phyloP scores from a whole-genome alignment of 1,140 invertebrate species.

The Dreissena polymorpha region DNA sequence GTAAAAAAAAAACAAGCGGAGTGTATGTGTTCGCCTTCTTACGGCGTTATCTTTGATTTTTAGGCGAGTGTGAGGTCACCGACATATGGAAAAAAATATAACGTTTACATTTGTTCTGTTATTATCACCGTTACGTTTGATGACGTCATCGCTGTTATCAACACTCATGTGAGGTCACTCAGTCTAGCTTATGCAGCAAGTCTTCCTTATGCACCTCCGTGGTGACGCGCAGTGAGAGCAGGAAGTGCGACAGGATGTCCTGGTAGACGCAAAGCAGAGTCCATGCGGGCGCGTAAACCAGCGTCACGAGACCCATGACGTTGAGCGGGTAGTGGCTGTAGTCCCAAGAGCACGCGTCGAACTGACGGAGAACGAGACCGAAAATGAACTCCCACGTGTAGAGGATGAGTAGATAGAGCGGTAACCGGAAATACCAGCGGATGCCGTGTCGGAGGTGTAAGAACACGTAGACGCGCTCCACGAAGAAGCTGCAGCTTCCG shows the following conservation, averaged over 20 bases:
- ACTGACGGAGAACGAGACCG: constrained; percentile 76
- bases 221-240: constrained; percentile 62
- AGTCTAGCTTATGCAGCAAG: background rate
- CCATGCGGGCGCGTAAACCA: constrained; percentile 82
- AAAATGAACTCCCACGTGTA: constrained; percentile 81
- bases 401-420: constrained; percentile 78
- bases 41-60: too few relatives aligned
- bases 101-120: too few relatives aligned
- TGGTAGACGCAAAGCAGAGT: constrained; percentile 62
- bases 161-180: background rate
- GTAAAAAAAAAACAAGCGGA: too few relatives aligned
- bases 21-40: too few relatives aligned
- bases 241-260: constrained; percentile 65
- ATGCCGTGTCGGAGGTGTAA: constrained; percentile 53
- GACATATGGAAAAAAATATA: too few relatives aligned
- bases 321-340: constrained; percentile 79
- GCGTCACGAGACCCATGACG: constrained; percentile 80
- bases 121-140: too few relatives aligned
- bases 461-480: constrained; percentile 78
- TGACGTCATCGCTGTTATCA: too few relatives aligned
- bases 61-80: too few relatives aligned
- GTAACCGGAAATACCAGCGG: constrained; percentile 71
- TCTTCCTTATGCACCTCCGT: constrained; percentile 16
- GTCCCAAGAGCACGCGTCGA: constrained; percentile 82
- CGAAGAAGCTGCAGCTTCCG: constrained; percentile 78